Conservation (phyloP, 2,888 invertebrate species). For the Dione vanillae region DNA sequence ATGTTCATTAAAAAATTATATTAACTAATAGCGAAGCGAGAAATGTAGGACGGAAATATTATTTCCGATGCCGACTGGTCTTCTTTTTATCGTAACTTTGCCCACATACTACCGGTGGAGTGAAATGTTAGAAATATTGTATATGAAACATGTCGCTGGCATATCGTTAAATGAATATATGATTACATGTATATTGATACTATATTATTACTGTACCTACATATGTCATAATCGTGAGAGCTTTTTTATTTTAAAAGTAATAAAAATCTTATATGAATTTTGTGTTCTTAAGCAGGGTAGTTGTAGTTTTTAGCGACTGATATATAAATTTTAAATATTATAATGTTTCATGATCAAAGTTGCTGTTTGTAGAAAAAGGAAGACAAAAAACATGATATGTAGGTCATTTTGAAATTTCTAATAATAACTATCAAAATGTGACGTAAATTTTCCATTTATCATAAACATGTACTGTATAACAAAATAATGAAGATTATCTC, state of each 20-base stretch:
- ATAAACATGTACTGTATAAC: too few species aligned
- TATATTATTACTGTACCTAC: background rate
- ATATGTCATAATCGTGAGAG: too few species aligned
- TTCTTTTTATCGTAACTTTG: constrained; percentile 30
- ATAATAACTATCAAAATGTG: too few species aligned
- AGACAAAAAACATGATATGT: too few species aligned
- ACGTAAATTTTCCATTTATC: too few species aligned
- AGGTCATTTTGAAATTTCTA: too few species aligned
- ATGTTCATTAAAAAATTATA: constrained; percentile 11
- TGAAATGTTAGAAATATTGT: constrained; percentile 21
- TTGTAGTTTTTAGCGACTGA: background rate
- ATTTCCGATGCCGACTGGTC: constrained; percentile 31
- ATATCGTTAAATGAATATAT: background rate
- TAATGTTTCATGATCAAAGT: too few species aligned
- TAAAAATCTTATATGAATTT: too few species aligned
- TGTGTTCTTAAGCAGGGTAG: background rate
- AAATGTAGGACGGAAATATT: constrained; percentile 32
- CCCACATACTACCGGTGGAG: constrained; percentile 13
- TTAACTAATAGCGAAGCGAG: constrained; percentile 19
- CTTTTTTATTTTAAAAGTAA: background rate
- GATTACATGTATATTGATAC: background rate
- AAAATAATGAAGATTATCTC: too few species aligned
- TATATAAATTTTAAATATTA: too few species aligned
- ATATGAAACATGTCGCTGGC: constrained; percentile 21
- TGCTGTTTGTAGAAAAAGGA: too few species aligned